These are phyloP conservation scores for Nothoprocta pentlandii DNA, from an alignment of 2,113 vertebrate species.

Conservation along the genomic window DNA sequence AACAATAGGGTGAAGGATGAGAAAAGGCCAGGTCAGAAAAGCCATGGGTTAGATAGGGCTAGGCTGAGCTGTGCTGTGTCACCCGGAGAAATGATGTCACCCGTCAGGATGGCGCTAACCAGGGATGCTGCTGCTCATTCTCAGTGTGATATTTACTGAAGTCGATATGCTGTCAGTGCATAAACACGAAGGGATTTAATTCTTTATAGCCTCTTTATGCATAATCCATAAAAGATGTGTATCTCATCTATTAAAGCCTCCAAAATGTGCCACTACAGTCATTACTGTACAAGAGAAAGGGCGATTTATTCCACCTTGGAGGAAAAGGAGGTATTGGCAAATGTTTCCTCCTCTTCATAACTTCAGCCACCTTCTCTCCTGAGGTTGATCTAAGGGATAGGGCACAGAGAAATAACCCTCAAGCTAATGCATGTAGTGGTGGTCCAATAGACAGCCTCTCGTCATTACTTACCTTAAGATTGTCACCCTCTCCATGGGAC, in stretches of 20 bases:
- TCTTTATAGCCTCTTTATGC: not conserved
- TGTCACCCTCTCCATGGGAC: not conserved
- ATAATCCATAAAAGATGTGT: conserved; percentile 15
- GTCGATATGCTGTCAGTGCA: not conserved
- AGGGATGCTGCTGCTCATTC: not conserved
- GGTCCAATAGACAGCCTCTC: not conserved
- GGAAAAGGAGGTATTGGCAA: not conserved
- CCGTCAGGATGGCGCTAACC: not conserved
- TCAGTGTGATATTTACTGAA: not conserved
- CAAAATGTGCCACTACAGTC: not conserved
- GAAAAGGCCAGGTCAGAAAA: no score
- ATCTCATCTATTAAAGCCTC: not conserved
- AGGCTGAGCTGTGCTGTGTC: not conserved
- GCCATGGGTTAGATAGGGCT: not conserved
- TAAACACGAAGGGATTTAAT: not conserved
- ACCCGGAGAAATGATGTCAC: not conserved
- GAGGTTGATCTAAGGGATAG: not conserved
- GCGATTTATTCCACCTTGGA: not conserved
- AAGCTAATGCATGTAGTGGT: not conserved
- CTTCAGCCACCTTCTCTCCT: not conserved
- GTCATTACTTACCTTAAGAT: not conserved
- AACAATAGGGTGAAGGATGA: not conserved
- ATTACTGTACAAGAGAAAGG: not conserved
- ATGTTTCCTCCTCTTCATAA: not conserved
- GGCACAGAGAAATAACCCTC: not conserved